Conservation (phyloP, 37 sponge, comb jelly and placozoan species). For the Cliona cf. orientalis region DNA sequence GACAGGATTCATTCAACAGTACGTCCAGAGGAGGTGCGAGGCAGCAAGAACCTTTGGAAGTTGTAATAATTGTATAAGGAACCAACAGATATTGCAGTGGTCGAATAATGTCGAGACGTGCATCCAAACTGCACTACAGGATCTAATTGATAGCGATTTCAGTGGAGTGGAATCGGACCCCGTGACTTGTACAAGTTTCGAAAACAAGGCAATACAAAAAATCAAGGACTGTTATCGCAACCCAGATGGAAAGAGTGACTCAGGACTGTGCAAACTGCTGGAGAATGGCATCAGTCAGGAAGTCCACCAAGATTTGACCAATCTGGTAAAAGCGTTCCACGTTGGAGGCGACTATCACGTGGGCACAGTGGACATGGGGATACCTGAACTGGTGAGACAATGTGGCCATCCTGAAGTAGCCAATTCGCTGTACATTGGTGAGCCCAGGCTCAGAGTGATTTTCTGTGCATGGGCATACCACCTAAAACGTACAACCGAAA, state of each 20-base stretch:
- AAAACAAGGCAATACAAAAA: slow-evolving; percentile 38
- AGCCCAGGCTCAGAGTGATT: not conserved
- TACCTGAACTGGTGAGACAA: not conserved
- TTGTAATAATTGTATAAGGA: not conserved
- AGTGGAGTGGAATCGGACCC: slow-evolving; percentile 14
- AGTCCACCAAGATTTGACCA: not conserved
- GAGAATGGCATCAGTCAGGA: not conserved
- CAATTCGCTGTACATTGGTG: not conserved
- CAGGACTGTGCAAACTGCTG: not conserved
- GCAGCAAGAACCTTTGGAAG: not conserved
- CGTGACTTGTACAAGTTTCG: slow-evolving; percentile 50
- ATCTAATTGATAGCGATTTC: slow-evolving; percentile 6
- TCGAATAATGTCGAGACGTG: slow-evolving; percentile 43
- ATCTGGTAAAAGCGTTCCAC: not conserved
- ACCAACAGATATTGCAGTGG: slow-evolving; percentile 19
- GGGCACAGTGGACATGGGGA: slow-evolving; percentile 3
- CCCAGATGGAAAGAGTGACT: not conserved
- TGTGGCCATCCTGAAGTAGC: not conserved
- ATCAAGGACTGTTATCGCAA: slow-evolving; percentile 53
- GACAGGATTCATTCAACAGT: slow-evolving; percentile 47
- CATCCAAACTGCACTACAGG: slow-evolving; percentile 39
- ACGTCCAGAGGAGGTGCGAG: slow-evolving; percentile 49
- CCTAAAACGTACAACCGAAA: no score
- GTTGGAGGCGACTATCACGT: slow-evolving; percentile 25
- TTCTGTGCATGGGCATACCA: not conserved